Conservation (phyloP, 2,888 invertebrate species). For the Cataglyphis rosenhaueri region DNA sequence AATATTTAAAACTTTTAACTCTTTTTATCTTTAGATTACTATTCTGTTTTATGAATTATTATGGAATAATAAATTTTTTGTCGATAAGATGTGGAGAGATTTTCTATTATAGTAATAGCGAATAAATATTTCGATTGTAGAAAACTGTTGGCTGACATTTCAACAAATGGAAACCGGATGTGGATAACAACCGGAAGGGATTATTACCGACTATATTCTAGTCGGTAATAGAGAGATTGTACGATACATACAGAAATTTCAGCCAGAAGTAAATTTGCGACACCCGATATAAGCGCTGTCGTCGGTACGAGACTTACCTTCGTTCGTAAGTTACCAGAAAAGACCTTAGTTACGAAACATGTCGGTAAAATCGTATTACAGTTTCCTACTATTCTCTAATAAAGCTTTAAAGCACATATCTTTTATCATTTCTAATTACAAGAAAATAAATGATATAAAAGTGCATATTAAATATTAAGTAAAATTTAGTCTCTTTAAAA, state of each 20-base stretch:
- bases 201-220: conserved; percentile 4
- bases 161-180: conserved; percentile 17
- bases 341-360: background rate
- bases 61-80: background rate
- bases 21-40: background rate
- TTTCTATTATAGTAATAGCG: background rate
- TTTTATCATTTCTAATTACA: background rate
- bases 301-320: conserved; percentile 41
- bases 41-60: conserved; percentile 1
- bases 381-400: background rate
- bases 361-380: conserved; percentile 18
- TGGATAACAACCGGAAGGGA: conserved; percentile 5
- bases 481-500: background rate
- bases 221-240: background rate
- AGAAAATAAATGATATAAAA: background rate
- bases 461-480: background rate
- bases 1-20: background rate
- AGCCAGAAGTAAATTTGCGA: background rate
- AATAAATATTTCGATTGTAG: conserved; percentile 19
- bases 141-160: conserved; percentile 10
- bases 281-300: background rate
- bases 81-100: background rate
- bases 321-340: conserved; percentile 2
- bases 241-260: background rate
- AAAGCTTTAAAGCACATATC: background rate